phyloP scores from a whole-genome alignment of 2,888 invertebrate genomes.

The Trilocha varians region DNA sequence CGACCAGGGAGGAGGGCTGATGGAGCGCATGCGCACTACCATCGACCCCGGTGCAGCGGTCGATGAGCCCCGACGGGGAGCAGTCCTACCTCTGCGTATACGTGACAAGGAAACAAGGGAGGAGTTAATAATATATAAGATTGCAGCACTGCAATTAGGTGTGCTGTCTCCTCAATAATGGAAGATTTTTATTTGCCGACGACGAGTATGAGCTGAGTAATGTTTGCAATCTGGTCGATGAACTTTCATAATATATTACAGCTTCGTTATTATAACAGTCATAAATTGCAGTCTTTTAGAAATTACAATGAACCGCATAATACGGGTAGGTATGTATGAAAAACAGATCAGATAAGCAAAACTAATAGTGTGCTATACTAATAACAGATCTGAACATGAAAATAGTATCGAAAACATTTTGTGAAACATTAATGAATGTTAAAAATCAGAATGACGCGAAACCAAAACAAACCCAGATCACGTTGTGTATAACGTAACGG shows the following conservation, averaged over 20 bases:
- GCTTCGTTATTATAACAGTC: too few relatives aligned
- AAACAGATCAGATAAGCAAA: too few relatives aligned
- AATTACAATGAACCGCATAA: too few relatives aligned
- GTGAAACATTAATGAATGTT: too few relatives aligned
- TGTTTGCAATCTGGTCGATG: not conserved
- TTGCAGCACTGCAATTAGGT: not conserved
- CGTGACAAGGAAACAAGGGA: slow-evolving; percentile 1
- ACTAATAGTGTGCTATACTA: too few relatives aligned
- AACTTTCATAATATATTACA: not conserved
- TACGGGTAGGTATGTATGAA: too few relatives aligned
- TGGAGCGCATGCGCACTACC: slow-evolving; percentile 34
- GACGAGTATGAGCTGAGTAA: not conserved
- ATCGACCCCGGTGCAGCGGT: slow-evolving; percentile 33
- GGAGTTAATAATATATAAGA: slow-evolving; percentile 4
- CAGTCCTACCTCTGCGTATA: slow-evolving; percentile 1
- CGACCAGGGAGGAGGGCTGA: slow-evolving; percentile 22
- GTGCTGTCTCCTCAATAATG: not conserved
- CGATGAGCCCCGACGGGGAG: slow-evolving; percentile 22
- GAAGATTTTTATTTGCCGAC: not conserved
- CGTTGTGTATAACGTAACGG: not conserved
- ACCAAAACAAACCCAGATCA: not conserved
- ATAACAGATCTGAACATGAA: too few relatives aligned
- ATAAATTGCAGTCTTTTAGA: too few relatives aligned
- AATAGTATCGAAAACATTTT: too few relatives aligned
- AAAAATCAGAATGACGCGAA: not conserved